A percentile compares a stretch with the other conserved stretches of the same genome.
These are phyloP conservation scores for Cliona cf. orientalis DNA, from an alignment of 37 sponge, comb jelly and placozoan genomes.

Conservation along the genomic window DNA sequence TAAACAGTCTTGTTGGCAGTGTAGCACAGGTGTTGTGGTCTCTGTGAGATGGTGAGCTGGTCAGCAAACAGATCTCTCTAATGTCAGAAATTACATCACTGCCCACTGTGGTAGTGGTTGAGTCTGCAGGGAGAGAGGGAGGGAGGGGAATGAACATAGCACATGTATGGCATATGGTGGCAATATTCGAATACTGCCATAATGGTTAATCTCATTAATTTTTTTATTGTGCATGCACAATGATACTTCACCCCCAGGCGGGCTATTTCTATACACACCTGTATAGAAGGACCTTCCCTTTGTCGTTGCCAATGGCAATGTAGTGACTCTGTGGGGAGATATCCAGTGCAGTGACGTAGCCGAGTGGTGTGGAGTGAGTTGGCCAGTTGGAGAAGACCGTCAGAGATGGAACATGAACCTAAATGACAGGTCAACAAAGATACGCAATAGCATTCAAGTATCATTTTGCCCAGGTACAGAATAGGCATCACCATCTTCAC, in stretches of 20 bases:
- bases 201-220: too few relatives aligned
- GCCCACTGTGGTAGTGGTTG: conserved; percentile 9
- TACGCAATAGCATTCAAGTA: too few relatives aligned
- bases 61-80: not conserved
- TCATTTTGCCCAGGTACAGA: too few relatives aligned
- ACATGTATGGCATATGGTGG: too few relatives aligned
- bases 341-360: conserved; percentile 58
- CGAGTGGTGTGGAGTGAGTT: conserved; percentile 18
- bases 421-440: too few relatives aligned
- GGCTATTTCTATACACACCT: conserved; percentile 50
- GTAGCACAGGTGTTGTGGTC: not conserved
- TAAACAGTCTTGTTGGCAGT: not conserved
- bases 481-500: too few relatives aligned
- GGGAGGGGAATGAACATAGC: too few relatives aligned
- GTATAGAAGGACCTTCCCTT: conserved; percentile 82
- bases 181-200: too few relatives aligned
- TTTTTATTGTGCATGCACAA: not conserved
- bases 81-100: not conserved
- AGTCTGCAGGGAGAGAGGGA: not conserved
- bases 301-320: conserved; percentile 87
- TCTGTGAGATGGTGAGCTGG: not conserved
- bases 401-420: conserved; percentile 83
- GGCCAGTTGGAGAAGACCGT: conserved; percentile 96
- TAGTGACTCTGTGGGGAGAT: conserved; percentile 78
- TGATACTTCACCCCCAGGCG: not conserved